Evolutionary conservation across 2,888 invertebrate genomes (phyloP), one percentile per base, ranked within the genome.

Genomic region (Polydrusus cervinus): DNA sequence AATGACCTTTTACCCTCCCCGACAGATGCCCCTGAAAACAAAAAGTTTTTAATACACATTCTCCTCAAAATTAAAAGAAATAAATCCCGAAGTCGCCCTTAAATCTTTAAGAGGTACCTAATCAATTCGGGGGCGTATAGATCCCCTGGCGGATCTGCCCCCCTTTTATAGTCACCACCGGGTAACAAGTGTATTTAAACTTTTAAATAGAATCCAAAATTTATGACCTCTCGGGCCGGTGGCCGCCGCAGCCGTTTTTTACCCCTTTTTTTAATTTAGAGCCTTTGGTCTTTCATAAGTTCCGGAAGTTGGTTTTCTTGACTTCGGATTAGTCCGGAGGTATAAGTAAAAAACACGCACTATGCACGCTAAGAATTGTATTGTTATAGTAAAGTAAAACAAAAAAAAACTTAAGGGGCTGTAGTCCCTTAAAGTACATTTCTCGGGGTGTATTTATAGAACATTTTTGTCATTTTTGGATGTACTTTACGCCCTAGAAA

Each of bases 181-280:
- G 72, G 79, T 80, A 82, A 82, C 82, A 82, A 82, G 81, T 82
- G 82, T 83, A 83, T 83, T 78, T 82, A 83, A 83, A 83, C 80
- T 83, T 83, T 83, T 81, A 83, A 82, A 81, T 81, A 80, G 83
- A 80, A 83, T 82, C 80, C 80, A 79, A 81, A 83, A 84, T 84
- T 84, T 83, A 84, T 83, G 81, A 81, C 81, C 80, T 78, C 77
- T 81, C 70, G 73, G 82, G 82, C 81, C 79, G 75, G 72, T 65
- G 75, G 70, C 64, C 45, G 69, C 47, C 69, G 67, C 78, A 76
- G 71, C 76, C 75, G 75, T 79, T 79, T 74, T 67, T 78, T 78
- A 79, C 78, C 80, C 82, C 81, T 80, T 82, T 82, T n/a, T 82
- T 82, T 81, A 82, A 81, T 81, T 82, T 82, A 78, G 76, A 77